Conservation (phyloP, 2,888 invertebrate genomes). For the Oscheius sp. region DNA sequence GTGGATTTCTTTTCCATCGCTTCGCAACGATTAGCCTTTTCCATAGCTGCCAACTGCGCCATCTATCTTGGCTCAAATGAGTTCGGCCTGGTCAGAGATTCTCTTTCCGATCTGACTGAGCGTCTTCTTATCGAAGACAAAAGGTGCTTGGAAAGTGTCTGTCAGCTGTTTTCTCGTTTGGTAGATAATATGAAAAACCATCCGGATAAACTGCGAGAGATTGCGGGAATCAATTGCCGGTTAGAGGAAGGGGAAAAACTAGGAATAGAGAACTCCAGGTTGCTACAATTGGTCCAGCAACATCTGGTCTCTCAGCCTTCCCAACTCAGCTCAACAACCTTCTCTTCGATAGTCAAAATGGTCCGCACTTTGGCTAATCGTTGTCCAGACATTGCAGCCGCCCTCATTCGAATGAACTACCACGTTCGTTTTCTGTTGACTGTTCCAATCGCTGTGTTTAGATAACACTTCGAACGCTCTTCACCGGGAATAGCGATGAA, state of each 20-base stretch:
- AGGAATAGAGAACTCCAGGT: conserved; percentile 29
- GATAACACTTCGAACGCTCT: conserved; percentile 89
- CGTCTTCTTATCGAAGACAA: conserved; percentile 79
- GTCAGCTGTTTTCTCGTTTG: conserved; percentile 91
- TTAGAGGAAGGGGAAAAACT: neutral
- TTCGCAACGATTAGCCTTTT: conserved; percentile 93
- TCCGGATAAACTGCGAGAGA: conserved; percentile 87
- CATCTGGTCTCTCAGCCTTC: conserved; percentile 89
- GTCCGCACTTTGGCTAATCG: conserved; percentile 88
- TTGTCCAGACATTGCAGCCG: conserved; percentile 60
- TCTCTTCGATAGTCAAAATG: conserved; percentile 94
- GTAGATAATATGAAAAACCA: conserved; percentile 96
- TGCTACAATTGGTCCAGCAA: conserved; percentile 57
- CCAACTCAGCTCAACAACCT: conserved; percentile 91
- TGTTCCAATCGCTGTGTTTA: conserved; percentile 75
- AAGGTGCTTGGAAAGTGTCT: conserved; percentile 95
- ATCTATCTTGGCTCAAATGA: conserved; percentile 78
- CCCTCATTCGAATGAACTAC: conserved; percentile 52
- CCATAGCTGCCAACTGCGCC: conserved; percentile 97
- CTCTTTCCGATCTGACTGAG: conserved; percentile 59
- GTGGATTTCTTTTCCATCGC: conserved; percentile 98
- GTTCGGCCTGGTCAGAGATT: conserved; percentile 75
- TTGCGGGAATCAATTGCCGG: conserved; percentile 75
- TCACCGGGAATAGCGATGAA: conserved; percentile 81
- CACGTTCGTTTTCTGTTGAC: conserved; percentile 1